Base-by-base conservation (phyloP, 2,888 invertebrate genomes). In the Eilema griseolum region DNA sequence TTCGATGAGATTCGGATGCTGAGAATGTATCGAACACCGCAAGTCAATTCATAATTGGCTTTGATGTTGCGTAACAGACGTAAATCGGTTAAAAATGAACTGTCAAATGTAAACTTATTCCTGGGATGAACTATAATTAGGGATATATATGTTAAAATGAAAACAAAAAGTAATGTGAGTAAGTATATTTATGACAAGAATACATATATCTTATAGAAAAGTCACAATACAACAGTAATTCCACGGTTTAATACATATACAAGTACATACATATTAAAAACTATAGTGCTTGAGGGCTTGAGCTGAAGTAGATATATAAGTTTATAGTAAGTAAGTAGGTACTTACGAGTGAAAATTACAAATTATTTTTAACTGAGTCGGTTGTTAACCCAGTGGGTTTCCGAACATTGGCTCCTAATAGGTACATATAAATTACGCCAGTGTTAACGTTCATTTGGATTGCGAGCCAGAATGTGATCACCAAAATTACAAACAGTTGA, bases 101-200 rank as follows among this genome's bases (percentile, higher is more conserved):
- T n/a, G n/a, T n/a, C n/a, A n/a, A n/a, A n/a, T n/a, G n/a, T n/a
- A n/a, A n/a, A n/a, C n/a, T n/a, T n/a, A n/a, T n/a, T n/a, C n/a
- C n/a, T n/a, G n/a, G n/a, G n/a, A n/a, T n/a, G n/a, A n/a, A n/a
- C n/a, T n/a, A n/a, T n/a, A 41, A 4, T 41, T 20, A 41, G 20
- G 46, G 46, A 20, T 20, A 20, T 20, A 46, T 46, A 20, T n/a
- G 10, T 52, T 52, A 52, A 52, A 52, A 52, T n/a, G 52, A 52
- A n/a, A 52, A 20, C 52, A 20, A 8, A n/a, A 3, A n/a, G 20
- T 10, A n/a, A 52, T 52, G 20, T 52, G n/a, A 52, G n/a, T 52
- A 52, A 52, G n/a, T 52, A 52, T 10, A 52, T 52, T 52, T 52
- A 52, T 52, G 52, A n/a, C n/a, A n/a, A 52, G n/a, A 52, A 52